These are phyloP conservation scores for Sus cebifrons DNA, from an alignment of 2,797 vertebrate species.

Conservation along the genomic window DNA sequence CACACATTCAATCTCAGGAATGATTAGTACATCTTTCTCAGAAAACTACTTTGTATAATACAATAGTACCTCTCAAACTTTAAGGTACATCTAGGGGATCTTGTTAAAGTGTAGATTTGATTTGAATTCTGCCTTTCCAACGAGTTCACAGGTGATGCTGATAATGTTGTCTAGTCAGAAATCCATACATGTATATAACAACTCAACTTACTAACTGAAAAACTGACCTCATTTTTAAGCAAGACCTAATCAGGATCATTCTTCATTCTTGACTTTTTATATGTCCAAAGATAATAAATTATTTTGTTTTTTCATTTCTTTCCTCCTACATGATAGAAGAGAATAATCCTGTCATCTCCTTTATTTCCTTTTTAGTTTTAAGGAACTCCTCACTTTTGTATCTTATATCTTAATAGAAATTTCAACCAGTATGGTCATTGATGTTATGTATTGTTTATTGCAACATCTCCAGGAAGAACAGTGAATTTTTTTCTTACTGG, in stretches of 20 bases:
- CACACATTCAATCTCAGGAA: background rate
- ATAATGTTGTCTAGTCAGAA: conserved; percentile 18
- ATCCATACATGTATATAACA: conserved; percentile 29
- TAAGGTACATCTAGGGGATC: background rate
- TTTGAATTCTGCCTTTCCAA: conserved; percentile 49
- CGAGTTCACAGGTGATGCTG: background rate
- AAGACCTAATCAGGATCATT: background rate
- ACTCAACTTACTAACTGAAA: conserved; percentile 9
- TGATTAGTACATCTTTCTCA: conserved; percentile 12
- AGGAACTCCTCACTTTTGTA: conserved; percentile 29
- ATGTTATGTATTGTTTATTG: conserved; percentile 10
- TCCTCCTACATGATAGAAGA: background rate
- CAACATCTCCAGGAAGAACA: background rate
- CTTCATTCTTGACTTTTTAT: background rate
- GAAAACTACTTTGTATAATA: background rate
- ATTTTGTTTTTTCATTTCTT: conserved; percentile 6
- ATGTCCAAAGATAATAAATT: background rate
- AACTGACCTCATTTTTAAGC: conserved; percentile 43
- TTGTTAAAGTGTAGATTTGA: conserved; percentile 52
- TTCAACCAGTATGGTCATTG: background rate
- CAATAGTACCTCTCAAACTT: conserved; percentile 10
- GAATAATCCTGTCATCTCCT: background rate
- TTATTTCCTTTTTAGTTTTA: conserved; percentile 37
- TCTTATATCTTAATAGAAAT: conserved; percentile 21
- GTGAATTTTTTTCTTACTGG: background rate